Base-by-base conservation (phyloP, 2,113 vertebrate genomes). In the Heteronetta atricapilla region DNA sequence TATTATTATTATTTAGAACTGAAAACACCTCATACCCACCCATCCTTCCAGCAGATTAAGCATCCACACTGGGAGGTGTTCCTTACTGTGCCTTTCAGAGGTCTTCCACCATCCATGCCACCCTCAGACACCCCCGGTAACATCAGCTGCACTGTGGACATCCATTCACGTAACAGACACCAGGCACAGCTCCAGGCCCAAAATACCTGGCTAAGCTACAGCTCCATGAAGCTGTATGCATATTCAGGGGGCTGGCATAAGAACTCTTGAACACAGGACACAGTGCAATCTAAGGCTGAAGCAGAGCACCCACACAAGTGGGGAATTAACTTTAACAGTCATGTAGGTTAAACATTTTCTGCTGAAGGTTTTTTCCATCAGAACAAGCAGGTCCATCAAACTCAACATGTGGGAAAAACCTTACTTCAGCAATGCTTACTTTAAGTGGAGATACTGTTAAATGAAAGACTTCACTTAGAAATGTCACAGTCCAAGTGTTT, bases 151-250 rank as follows among this genome's bases (percentile, higher is more conserved):
- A 7, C 22, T 6, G 13, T 10, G 16, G 60, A 56, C 14, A 8
- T 1, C 0, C 16, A 1, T 20, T 31, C 21, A 16, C 19, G 2
- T 13, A 29, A 26, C 8, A 11, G 50, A 34, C n/a, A 31, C 36
- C 14, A 3, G 58, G 21, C 48, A 8, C 3, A 3, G 18, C 6
- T 42, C 40, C 16, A 52, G 78, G 40, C 34, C 15, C 0, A 9
- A 18, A 8, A 7, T 6, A n/a, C 2, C 28, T 18, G 4, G 7
- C 12, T 52, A 31, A 58, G 12, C 13, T 8, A 5, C 17, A 10
- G 1, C 4, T 22, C 53, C 13, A 3, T 0, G 11, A n/a, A 55
- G 5, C 0, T 38, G 38, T 38, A 26, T 0, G 29, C 11, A 0
- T 1, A 2, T 2, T 22, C 29, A 11, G n/a, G 4, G 2, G 9